Percentiles rank a stretch among this genome's conserved stretches.
Conservation (phyloP, 1,140 invertebrate genomes). For the Drosophila pruinosa region DNA sequence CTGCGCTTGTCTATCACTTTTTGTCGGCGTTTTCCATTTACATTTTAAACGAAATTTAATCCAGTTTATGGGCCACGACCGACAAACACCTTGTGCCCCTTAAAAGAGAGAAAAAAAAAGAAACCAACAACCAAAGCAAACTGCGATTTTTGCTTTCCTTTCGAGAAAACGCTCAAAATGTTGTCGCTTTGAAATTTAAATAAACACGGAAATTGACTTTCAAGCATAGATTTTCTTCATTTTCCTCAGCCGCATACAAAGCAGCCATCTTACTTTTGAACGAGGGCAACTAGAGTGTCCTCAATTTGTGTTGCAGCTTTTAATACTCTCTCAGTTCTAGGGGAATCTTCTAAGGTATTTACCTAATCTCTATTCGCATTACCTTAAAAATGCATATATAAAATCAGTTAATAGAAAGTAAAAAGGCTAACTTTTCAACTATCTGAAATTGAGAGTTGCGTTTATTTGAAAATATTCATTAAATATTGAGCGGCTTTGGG, state of each 20-base stretch:
- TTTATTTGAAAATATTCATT: too few species aligned
- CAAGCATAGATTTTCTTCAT: slow-evolving; percentile 33
- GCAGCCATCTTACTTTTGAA: slow-evolving; percentile 2
- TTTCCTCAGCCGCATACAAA: not conserved
- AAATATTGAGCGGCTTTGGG: too few species aligned
- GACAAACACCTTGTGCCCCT: slow-evolving; percentile 36
- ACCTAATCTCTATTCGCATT: too few species aligned
- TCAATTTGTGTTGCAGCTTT: slow-evolving; percentile 1
- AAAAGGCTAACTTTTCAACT: too few species aligned
- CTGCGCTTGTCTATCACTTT: slow-evolving; percentile 32
- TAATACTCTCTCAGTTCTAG: too few species aligned
- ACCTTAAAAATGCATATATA: too few species aligned
- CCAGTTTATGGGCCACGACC: slow-evolving; percentile 62
- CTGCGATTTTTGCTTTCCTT: slow-evolving; percentile 13
- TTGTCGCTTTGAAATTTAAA: slow-evolving; percentile 76
- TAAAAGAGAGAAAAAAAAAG: not conserved
- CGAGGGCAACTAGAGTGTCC: not conserved
- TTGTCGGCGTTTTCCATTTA: slow-evolving; percentile 61
- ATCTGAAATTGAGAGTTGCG: too few species aligned
- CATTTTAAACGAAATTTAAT: slow-evolving; percentile 81
- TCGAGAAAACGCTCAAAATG: not conserved
- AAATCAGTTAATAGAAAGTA: too few species aligned
- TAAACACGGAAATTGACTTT: slow-evolving; percentile 81
- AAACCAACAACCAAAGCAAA: not conserved
- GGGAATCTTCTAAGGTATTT: too few species aligned